Evolutionary conservation across 2,113 vertebrate species (phyloP).

Genomic region (Thryonomys swinderianus): DNA sequence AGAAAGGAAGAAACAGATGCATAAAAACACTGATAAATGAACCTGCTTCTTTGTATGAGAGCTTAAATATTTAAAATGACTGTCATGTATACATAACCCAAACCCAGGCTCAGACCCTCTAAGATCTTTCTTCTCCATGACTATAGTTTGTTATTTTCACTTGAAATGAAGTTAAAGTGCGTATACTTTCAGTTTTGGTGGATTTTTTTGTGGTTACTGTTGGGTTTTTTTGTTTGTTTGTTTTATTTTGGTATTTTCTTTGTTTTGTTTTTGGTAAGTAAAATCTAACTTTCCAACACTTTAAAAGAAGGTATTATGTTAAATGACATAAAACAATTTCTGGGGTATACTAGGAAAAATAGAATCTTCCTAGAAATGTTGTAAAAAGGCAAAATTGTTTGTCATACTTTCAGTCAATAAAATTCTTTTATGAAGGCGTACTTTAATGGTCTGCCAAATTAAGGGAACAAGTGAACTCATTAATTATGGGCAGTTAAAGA

Average conservation of each 20-base stretch:
- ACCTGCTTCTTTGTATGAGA: background rate
- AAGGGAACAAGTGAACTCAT: slow-evolving; percentile 50
- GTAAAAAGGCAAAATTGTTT: background rate
- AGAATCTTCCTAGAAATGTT: background rate
- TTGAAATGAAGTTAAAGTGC: background rate
- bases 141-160: background rate
- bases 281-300: background rate
- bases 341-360: background rate
- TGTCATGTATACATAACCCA: background rate
- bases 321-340: slow-evolving; percentile 36
- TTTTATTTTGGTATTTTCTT: background rate
- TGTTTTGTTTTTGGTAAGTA: background rate
- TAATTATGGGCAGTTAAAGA: slow-evolving; percentile 41
- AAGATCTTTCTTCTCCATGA: background rate
- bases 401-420: slow-evolving; percentile 32
- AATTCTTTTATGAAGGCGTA: slow-evolving; percentile 34
- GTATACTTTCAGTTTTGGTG: background rate
- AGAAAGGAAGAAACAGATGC: background rate
- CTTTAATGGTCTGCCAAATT: slow-evolving; percentile 40
- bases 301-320: background rate
- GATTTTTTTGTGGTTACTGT: background rate
- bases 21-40: background rate
- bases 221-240: no score
- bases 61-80: slow-evolving; percentile 3
- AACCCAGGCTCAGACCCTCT: background rate